Base-by-base conservation (phyloP, 2,113 vertebrate genomes). In the Mesembrinibis cayennensis region DNA sequence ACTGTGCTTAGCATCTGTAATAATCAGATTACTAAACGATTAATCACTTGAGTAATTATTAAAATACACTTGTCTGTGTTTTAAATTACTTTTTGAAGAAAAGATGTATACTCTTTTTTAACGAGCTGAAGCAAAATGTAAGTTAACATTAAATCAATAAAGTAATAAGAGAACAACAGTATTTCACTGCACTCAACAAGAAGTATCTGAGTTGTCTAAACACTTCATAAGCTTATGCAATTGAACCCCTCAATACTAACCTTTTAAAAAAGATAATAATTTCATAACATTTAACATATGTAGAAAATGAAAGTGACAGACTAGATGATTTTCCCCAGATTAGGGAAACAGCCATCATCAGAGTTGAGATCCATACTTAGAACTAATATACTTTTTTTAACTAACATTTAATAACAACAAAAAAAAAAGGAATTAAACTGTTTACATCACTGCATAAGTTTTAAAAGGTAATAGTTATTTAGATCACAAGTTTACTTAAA, bases 71-170 rank as follows among this genome's bases (percentile, higher is more conserved):
- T 95, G n/a, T 40, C 72, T 94, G 42, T 44, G 30, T 44, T 87
- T 95, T 59, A 88, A 94, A 88, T 50, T 30, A 77, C n/a, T 72
- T 91, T 82, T 79, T 72, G 38, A 91, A 89, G 59, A 84, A 92
- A 82, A 50, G 13, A 72, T 70, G 42, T 84, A 81, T 73, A 71
- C 71, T 82, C 40, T 82, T 69, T 79, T 59, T 86, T 10, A 91
- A 93, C 44, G 62, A 93, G 34, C 44, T 85, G 30, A 93, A 90
- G 47, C 42, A 61, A 91, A 89, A 76, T 61, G 53, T 95, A 96
- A 95, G 27, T 66, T 89, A 70, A 70, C 0, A 0, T 90, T 70
- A 87, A 78, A 79, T 78, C 82, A 94, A 92, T 93, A 96, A 91
- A 89, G 55, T 55, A 82, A 70, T 94, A 63, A 47, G 58, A 90